Percentiles rank a stretch among this genome's conserved stretches.
These are phyloP conservation scores for Sylvietta virens DNA, from an alignment of 2,113 vertebrate genomes.

Conservation along the genomic window DNA sequence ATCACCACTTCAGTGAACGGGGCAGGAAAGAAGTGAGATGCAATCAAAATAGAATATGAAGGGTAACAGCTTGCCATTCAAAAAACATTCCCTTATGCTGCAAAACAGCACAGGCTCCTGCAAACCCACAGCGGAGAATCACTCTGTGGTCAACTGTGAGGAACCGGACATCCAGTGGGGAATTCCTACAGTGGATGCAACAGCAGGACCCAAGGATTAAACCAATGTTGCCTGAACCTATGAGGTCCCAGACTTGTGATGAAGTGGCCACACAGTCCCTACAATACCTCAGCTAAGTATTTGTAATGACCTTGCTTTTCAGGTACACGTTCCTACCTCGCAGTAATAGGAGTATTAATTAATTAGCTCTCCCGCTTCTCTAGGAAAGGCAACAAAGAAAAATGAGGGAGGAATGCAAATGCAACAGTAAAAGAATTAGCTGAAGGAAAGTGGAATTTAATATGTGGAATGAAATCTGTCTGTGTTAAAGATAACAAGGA, in stretches of 20 bases:
- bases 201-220: background rate
- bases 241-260: background rate
- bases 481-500: background rate
- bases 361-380: background rate
- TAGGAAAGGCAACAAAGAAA: background rate
- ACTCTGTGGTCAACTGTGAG: background rate
- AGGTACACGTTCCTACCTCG: background rate
- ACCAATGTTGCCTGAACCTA: background rate
- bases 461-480: background rate
- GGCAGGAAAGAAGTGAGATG: background rate
- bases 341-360: background rate
- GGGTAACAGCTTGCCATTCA: background rate
- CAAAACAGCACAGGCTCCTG: background rate
- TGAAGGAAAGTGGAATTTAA: background rate
- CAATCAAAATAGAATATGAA: background rate
- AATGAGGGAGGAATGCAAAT: background rate
- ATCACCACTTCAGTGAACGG: background rate
- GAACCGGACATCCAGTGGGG: accelerated
- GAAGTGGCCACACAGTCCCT: background rate
- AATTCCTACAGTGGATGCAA: background rate
- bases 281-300: background rate
- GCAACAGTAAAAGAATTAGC: background rate
- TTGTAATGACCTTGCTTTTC: background rate
- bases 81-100: background rate
- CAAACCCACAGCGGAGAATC: background rate